Evolutionary conservation across 2,113 vertebrate genomes (phyloP), one percentile per base, ranked within the genome.

Genomic region (Mola mola): DNA sequence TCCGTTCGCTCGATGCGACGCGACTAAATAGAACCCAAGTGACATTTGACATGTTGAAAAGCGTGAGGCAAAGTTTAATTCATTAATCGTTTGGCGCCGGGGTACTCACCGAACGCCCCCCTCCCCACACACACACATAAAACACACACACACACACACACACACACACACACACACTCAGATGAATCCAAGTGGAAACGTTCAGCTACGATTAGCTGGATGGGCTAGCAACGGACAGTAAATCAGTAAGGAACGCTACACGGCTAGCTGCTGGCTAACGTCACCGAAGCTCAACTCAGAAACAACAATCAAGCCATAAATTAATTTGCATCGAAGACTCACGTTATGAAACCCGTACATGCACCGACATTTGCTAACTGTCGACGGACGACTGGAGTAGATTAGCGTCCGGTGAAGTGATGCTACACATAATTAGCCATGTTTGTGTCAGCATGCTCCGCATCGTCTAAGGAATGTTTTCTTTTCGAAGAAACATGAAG

Each of bases 401-500:
- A 20, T 21, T 4, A 17, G 37, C 37, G 37, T 40, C 16, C 1
- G 15, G 22, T 53, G 15, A 66, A 28, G 13, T 26, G 15, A 68
- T 21, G 38, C 12, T 46, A 24, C 41, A 10, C 22, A 12, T 6
- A 15, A 24, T 58, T 36, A 69, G 74, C 62, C 19, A 8, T 9
- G 19, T 56, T 55, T 28, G 19, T 38, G 60, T 85, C 83, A 86
- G 83, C 85, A 72, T 70, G 44, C 47, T 48, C 24, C 33, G 50
- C 56, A 20, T 65, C 25, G 42, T 26, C 73, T 80, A 82, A 44
- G 83, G 79, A 81, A 72, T 89, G 84, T 82, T 75, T 58, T 75
- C 63, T 66, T 70, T 60, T 33, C 50, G 44, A 46, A 33, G 7
- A 60, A 67, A 28, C 69, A 28, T 59, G 29, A 13, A 7, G 60